Evolutionary conservation across 2,797 vertebrate species (phyloP), one percentile per base, ranked within the genome.

Genomic region (Esox lucius): DNA sequence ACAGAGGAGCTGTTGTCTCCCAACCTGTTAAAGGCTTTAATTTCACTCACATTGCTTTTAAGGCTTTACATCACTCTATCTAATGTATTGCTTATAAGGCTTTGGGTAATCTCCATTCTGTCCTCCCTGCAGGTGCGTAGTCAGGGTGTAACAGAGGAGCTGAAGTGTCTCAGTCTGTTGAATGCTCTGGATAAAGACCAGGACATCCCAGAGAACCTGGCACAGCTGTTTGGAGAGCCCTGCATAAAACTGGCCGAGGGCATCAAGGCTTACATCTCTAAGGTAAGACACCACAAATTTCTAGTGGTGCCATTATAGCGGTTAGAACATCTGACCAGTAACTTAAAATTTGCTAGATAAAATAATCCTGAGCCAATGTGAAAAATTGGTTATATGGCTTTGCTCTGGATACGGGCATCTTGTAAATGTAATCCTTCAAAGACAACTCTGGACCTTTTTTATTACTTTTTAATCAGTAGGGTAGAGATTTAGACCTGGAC

Each of bases 171-270:
- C 86, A 91, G 94, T 82, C 84, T 93, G 42, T 92, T 96, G 75
- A 95, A 93, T 1, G 91, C 88, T 66, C 91, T 96, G 85, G 93
- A 90, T 46, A 94, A 88, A 74, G 91, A 93, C 81, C 89, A 88
- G 83, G 91, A 94, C 85, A 93, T 94, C 83, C 93, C 93, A 0
- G 92, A 94, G 71, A 90, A 94, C 85, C 85, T 94, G 81, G 91
- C 92, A 56, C 91, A 95, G 86, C 90, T 93, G 71, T 90, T 92
- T 16, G 95, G 93, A 79, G 94, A 95, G 80, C 91, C 94, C 24
- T 96, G 95, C 90, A 93, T 96, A 88, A 94, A 94, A 75, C 89
- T 98, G 87, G 95, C 95, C 5, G 93, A 93, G 84, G 94, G 93
- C 85, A 94, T 96, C 92, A 95, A 95, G 87, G 90, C 93, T 1